phyloP scores from a whole-genome alignment of 2,113 vertebrate genomes.

The Paracanthobrama guichenoti region DNA sequence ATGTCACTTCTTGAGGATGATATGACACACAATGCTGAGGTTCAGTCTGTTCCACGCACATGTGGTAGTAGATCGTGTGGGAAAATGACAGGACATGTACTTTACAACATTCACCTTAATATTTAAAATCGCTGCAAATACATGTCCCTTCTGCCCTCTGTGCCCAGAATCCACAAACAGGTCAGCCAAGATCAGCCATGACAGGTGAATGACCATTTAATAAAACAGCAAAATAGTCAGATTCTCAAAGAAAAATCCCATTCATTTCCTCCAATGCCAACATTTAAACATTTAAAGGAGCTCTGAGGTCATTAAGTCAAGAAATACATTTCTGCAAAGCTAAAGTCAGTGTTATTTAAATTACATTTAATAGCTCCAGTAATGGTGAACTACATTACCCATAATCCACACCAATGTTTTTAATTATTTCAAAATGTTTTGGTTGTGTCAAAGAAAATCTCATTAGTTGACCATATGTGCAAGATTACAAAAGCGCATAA shows the following conservation, averaged over 20 bases:
- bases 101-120: conserved; percentile 11
- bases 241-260: background rate
- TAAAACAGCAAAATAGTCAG: conserved; percentile 5
- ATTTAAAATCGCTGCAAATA: background rate
- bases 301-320: background rate
- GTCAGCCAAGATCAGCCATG: background rate
- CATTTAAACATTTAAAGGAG: background rate
- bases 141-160: background rate
- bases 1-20: conserved; percentile 20
- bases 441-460: background rate
- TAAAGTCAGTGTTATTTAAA: background rate
- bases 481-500: background rate
- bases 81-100: background rate
- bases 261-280: background rate
- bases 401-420: background rate
- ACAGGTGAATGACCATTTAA: background rate
- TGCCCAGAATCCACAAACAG: background rate
- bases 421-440: background rate
- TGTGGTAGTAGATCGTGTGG: background rate
- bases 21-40: background rate
- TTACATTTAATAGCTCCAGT: background rate
- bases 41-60: background rate
- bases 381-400: background rate
- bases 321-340: background rate
- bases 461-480: background rate